Conservation (phyloP, 2,797 vertebrate species). For the Steatocranus sp. region DNA sequence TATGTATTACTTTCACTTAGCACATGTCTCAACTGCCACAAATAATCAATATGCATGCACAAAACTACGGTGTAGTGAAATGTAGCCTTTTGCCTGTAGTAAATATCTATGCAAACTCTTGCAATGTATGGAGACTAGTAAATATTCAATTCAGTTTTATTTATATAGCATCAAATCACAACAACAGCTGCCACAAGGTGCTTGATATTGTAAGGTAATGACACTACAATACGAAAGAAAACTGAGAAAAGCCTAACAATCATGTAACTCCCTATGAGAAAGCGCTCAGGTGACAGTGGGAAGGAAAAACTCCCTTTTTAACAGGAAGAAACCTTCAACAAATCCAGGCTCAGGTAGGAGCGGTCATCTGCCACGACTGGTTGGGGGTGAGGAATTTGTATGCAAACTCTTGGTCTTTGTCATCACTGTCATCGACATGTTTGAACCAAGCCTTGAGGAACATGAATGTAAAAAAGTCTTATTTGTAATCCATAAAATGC, state of each 20-base stretch:
- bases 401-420: neutral
- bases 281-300: rapidly evolving
- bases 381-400: neutral
- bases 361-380: neutral
- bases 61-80: rapidly evolving
- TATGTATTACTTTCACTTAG: neutral
- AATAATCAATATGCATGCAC: neutral
- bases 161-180: neutral
- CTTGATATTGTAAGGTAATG: neutral
- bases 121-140: neutral
- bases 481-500: rapidly evolving
- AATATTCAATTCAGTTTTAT: neutral
- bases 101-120: neutral
- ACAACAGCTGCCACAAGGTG: neutral
- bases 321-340: rapidly evolving
- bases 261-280: neutral
- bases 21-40: neutral
- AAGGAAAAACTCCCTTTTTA: neutral
- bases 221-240: neutral
- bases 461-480: rapidly evolving
- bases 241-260: rapidly evolving
- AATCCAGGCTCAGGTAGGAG: neutral
- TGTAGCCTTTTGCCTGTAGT: neutral
- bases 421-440: neutral
- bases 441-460: neutral